Evolutionary conservation across 2,888 invertebrate species (phyloP).

Genomic region (Eupithecia tripunctaria): DNA sequence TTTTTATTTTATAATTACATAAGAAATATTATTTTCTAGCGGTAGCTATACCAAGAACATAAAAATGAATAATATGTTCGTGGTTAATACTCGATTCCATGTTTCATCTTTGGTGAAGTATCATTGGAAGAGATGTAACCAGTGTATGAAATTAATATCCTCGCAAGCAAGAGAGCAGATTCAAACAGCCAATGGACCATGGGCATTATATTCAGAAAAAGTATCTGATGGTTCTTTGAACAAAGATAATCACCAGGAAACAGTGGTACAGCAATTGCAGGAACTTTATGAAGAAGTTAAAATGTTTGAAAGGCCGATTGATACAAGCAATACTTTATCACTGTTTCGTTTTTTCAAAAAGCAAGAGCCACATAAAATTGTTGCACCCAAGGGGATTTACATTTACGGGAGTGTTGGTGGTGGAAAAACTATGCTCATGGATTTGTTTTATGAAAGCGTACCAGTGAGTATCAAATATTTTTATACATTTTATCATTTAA

Average conservation of each 20-base stretch:
- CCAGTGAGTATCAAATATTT: slow-evolving; percentile 60
- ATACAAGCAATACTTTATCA: slow-evolving; percentile 53
- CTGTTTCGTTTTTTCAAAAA: slow-evolving; percentile 72
- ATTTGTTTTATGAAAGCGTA: slow-evolving; percentile 93
- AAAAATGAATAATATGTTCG: slow-evolving; percentile 61
- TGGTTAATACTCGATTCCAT: slow-evolving; percentile 58
- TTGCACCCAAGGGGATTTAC: slow-evolving; percentile 91
- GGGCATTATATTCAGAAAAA: slow-evolving; percentile 82
- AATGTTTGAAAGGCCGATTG: slow-evolving; percentile 78
- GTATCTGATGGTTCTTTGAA: slow-evolving; percentile 85
- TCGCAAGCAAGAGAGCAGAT: slow-evolving; percentile 60
- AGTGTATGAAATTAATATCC: slow-evolving; percentile 67
- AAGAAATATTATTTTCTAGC: slow-evolving; percentile 2
- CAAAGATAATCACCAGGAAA: slow-evolving; percentile 89
- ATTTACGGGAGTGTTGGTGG: slow-evolving; percentile 96
- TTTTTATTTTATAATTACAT: slow-evolving; percentile 5
- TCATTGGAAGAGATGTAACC: slow-evolving; percentile 64
- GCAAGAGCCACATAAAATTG: slow-evolving; percentile 70
- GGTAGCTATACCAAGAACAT: neutral
- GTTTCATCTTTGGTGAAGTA: slow-evolving; percentile 60
- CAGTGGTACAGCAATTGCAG: slow-evolving; percentile 88
- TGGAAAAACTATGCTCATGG: slow-evolving; percentile 99
- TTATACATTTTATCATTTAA: neutral
- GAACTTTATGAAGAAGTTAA: slow-evolving; percentile 86
- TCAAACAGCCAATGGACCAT: slow-evolving; percentile 70